Conservation (phyloP, 2,113 vertebrate genomes). For the Polyodon spathula region DNA sequence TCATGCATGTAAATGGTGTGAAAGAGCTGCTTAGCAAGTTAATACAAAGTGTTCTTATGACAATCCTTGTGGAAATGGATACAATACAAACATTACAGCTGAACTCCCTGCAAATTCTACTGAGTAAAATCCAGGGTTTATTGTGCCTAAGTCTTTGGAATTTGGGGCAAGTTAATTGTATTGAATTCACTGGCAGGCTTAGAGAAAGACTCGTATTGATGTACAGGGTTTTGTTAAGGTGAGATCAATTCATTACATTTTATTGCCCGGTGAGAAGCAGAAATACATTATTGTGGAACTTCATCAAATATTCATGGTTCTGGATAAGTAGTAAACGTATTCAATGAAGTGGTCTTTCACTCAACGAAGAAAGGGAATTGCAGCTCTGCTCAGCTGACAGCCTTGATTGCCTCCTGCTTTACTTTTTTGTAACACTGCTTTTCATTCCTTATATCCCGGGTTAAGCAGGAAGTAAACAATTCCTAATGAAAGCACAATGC, state of each 20-base stretch:
- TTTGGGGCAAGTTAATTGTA: conserved; percentile 95
- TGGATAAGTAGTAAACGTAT: conserved; percentile 98
- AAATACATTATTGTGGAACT: conserved; percentile 96
- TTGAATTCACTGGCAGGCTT: conserved; percentile 98
- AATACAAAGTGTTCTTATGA: conserved; percentile 99
- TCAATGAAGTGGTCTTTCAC: conserved; percentile 95
- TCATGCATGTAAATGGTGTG: conserved; percentile 97
- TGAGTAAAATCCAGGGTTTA: conserved; percentile 88
- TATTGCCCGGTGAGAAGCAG: conserved; percentile 97
- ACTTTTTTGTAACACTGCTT: conserved; percentile 43
- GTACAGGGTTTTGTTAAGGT: conserved; percentile 94
- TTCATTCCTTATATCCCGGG: conserved; percentile 31
- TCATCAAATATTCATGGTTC: conserved; percentile 99
- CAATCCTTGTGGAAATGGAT: conserved; percentile 99
- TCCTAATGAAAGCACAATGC: conserved; percentile 37
- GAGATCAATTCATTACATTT: conserved; percentile 99
- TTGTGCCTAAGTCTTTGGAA: conserved; percentile 85
- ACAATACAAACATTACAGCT: conserved; percentile 99
- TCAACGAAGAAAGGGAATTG: conserved; percentile 55
- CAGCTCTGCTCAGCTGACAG: conserved; percentile 93
- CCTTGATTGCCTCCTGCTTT: conserved; percentile 81
- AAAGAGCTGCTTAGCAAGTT: conserved; percentile 97
- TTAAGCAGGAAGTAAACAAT: conserved; percentile 28
- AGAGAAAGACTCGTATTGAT: conserved; percentile 86
- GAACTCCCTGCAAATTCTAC: conserved; percentile 93